Percentiles rank a stretch among this genome's conserved stretches.
phyloP scores from a whole-genome alignment of 1,140 invertebrate genomes.

The Cydia splendana region DNA sequence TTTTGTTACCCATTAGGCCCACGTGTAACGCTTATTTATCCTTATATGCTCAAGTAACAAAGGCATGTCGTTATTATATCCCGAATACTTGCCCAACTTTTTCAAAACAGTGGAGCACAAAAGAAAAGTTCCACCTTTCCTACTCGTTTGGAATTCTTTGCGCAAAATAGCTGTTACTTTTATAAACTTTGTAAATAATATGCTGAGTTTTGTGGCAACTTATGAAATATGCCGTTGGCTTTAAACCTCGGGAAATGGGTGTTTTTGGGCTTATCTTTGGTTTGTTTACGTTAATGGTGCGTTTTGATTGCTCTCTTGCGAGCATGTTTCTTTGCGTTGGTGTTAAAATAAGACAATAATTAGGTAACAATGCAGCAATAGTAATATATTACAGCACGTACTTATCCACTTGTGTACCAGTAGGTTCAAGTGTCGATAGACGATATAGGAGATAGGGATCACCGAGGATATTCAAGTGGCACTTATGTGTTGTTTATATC shows the following conservation, averaged over 20 bases:
- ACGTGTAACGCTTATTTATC: background rate
- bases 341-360: no score
- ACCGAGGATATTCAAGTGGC: background rate
- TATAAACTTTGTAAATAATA: conserved; percentile 32
- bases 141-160: conserved; percentile 28
- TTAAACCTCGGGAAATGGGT: conserved; percentile 16
- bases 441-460: no score
- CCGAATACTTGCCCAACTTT: conserved; percentile 21
- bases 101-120: conserved; percentile 17
- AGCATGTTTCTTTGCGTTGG: no score
- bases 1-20: conserved; percentile 1
- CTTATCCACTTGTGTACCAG: no score
- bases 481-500: background rate
- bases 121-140: conserved; percentile 26
- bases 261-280: background rate
- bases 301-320: background rate
- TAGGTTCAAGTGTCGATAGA: no score
- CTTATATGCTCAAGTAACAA: background rate
- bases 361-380: no score
- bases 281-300: background rate
- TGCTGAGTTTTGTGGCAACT: conserved; percentile 16
- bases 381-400: no score
- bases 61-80: conserved; percentile 30
- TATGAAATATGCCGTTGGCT: conserved; percentile 29
- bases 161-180: conserved; percentile 27